These are phyloP conservation scores for Microplitis mediator DNA, from an alignment of 1,140 invertebrate species.

Conservation along the genomic window DNA sequence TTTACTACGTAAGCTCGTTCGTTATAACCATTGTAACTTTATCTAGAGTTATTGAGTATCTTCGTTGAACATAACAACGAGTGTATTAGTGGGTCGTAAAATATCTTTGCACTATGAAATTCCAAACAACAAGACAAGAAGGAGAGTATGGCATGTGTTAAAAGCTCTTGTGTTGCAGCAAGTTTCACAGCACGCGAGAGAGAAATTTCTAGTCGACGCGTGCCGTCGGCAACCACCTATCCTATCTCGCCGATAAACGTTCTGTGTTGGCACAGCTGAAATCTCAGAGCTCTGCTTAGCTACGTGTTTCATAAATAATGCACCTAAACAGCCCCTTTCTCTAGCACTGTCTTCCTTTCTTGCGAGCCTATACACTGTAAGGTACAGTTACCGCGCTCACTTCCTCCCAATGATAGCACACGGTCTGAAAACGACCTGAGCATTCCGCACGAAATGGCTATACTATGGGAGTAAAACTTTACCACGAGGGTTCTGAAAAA, in stretches of 20 bases:
- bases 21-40: too few relatives aligned
- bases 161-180: not conserved
- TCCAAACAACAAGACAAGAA: not conserved
- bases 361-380: not conserved
- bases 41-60: too few relatives aligned
- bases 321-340: slow-evolving; percentile 25
- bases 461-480: slow-evolving; percentile 20
- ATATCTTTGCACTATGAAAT: too few relatives aligned
- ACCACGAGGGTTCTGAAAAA: slow-evolving; percentile 22
- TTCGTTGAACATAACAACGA: not conserved
- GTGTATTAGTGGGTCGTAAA: too few relatives aligned
- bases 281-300: slow-evolving; percentile 52
- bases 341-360: slow-evolving; percentile 7
- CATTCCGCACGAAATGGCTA: slow-evolving; percentile 25
- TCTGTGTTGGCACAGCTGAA: slow-evolving; percentile 42
- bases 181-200: not conserved
- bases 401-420: slow-evolving; percentile 4
- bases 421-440: slow-evolving; percentile 6
- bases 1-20: too few relatives aligned
- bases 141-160: not conserved
- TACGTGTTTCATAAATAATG: slow-evolving; percentile 57
- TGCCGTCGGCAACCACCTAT: slow-evolving; percentile 24
- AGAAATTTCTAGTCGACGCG: not conserved
- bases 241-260: slow-evolving; percentile 29
- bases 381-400: not conserved